Evolutionary conservation across 2,888 invertebrate species (phyloP), one percentile per base, ranked within the genome.

Genomic region (Deilephila elpenor): DNA sequence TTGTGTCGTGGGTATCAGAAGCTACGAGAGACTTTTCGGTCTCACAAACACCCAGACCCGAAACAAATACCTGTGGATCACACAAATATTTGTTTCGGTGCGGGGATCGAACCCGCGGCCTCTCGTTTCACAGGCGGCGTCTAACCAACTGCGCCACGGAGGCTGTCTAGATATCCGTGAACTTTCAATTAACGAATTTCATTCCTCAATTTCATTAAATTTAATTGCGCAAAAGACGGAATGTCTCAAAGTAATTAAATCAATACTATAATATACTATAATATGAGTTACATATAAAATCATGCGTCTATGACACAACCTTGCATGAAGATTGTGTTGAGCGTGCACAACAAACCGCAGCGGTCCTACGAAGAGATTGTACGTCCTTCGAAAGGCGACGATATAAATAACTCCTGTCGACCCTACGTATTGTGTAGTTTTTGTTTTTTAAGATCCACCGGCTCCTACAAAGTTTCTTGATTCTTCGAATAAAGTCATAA

Each of bases 371-470:
- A 83, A 84, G 93, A 85, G 94, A 93, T 91, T 93, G 93, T 92
- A 77, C 89, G 93, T 92, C 93, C 94, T 94, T 94, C 92, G 81
- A 78, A 71, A 53, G 73, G 77, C 78, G 77, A 79, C 78, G 82
- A 83, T 89, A 90, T 91, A 91, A 92, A 91, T 91, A 92, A 85
- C 86, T 84, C 85, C 84, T 78, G 83, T 79, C 79, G 81, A 83
- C 84, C 86, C 86, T 89, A 85, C 81, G 84, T 82, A 82, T 85
- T 84, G 85, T 88, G 78, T 77, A 81, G 82, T 81, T 84, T 83
- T 85, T 84, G 83, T 87, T 88, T 87, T 87, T 83, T 79, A 77
- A 83, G 83, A 81, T 80, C 80, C 85, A 86, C 86, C 80, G 79
- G 80, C 82, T 59, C 56, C 70, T 37, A 37, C 64, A 51, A 64